phyloP scores from a whole-genome alignment of 1,140 invertebrate genomes.

The Dendrolimus kikuchii region DNA sequence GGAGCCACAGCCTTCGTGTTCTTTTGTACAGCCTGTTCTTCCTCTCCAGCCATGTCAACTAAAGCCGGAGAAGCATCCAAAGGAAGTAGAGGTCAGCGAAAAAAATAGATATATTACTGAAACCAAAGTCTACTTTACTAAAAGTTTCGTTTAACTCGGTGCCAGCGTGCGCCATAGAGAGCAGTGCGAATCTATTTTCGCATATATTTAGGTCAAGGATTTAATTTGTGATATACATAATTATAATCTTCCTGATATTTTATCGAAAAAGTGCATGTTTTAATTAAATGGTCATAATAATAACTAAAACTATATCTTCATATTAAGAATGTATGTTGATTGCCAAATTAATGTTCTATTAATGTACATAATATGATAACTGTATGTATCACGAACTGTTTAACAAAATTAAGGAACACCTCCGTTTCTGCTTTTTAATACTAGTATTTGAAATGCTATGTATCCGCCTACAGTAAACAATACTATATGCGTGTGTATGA shows the following conservation, averaged over 20 bases:
- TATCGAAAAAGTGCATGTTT: no score
- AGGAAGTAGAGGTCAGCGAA: constrained; percentile 66
- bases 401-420: no score
- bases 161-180: constrained; percentile 38
- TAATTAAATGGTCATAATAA: no score
- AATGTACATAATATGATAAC: no score
- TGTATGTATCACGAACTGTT: no score
- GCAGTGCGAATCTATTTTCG: constrained; percentile 58
- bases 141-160: constrained; percentile 37
- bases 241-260: neutral
- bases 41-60: constrained; percentile 30
- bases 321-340: no score
- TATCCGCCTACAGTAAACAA: constrained; percentile 10
- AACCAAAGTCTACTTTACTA: constrained; percentile 14
- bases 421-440: neutral
- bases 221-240: constrained; percentile 23
- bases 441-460: neutral
- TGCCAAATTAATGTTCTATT: no score
- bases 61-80: constrained; percentile 48
- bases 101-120: constrained; percentile 13
- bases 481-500: constrained; percentile 20
- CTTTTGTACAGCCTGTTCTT: constrained; percentile 25
- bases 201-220: constrained; percentile 60
- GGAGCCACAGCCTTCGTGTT: constrained; percentile 47
- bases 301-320: no score